Base-by-base conservation (phyloP, 2,888 invertebrate genomes). In the Noctua janthina region DNA sequence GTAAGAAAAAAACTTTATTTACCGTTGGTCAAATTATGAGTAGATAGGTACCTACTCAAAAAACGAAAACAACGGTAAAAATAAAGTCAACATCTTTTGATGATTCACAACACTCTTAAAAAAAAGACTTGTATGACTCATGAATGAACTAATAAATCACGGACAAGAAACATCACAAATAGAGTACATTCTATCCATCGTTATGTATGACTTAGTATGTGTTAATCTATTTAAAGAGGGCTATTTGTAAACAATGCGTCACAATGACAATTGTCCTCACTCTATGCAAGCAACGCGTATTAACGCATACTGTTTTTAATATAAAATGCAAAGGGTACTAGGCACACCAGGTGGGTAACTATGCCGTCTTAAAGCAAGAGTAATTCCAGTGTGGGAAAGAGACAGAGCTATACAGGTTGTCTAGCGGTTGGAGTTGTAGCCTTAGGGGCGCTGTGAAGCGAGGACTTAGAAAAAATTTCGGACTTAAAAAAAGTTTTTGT, bases 171-270 rank as follows among this genome's bases (percentile, higher is more conserved):
- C 39, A 35, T n/a, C 13, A 64, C 35, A 39, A 70, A n/a, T n/a
- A 43, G 54, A 78, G 43, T 17, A 71, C 51, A 59, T 23, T 78
- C 35, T 67, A 72, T 78, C 20, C 68, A 69, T 69, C 39, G 73
- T 51, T 49, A 62, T n/a, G 54, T 68, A 72, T 62, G 72, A 68
- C 20, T 54, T 82, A 64, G 59, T 56, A 69, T 51, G 59, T 56
- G 46, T 23, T 51, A 39, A 74, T 85, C 73, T 83, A 83, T 82
- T 69, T 79, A 13, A 51, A 82, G 82, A 85, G 46, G 15, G 64
- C 69, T 79, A 74, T 80, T 85, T 59, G 74, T 80, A 86, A 73
- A 76, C 29, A 76, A 71, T 73, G 72, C 56, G 64, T 85, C 85
- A 79, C 84, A 62, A n/a, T 72, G 4, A 39, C 5, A 39, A 3